A percentile compares a stretch with the other conserved stretches of the same genome.
These are phyloP conservation scores for Chelonoidis abingdonii DNA, from an alignment of 2,113 vertebrate species.

Conservation along the genomic window DNA sequence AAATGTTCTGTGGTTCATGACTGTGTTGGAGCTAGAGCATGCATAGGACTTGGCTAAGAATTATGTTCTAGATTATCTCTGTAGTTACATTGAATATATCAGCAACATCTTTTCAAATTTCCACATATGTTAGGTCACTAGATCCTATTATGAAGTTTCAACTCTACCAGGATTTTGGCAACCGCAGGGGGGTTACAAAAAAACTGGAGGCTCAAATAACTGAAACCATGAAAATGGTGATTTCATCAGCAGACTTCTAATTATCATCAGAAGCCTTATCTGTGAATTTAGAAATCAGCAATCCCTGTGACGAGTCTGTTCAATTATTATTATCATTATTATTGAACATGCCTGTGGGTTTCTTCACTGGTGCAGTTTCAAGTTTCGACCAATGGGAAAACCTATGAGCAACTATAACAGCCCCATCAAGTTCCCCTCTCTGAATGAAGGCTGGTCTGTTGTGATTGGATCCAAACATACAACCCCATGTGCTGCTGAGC, in stretches of 20 bases:
- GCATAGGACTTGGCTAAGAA: neutral
- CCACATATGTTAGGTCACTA: neutral
- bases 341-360: neutral
- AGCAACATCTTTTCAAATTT: neutral
- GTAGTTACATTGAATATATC: neutral
- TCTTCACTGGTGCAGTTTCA: too few relatives aligned
- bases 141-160: neutral
- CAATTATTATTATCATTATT: too few relatives aligned
- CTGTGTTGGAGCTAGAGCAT: neutral
- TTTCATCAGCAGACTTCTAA: neutral
- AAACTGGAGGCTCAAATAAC: too few relatives aligned
- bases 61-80: neutral
- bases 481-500: too few relatives aligned
- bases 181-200: too few relatives aligned
- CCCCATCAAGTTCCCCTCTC: neutral
- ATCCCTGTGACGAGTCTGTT: too few relatives aligned
- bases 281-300: too few relatives aligned
- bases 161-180: too few relatives aligned
- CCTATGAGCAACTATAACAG: too few relatives aligned
- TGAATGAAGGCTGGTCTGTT: neutral
- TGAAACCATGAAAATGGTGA: too few relatives aligned
- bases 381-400: neutral
- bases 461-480: neutral
- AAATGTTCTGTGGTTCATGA: neutral
- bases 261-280: too few relatives aligned